phyloP scores from a whole-genome alignment of 2,888 invertebrate species.

The Lepetodrilus schrolli region DNA sequence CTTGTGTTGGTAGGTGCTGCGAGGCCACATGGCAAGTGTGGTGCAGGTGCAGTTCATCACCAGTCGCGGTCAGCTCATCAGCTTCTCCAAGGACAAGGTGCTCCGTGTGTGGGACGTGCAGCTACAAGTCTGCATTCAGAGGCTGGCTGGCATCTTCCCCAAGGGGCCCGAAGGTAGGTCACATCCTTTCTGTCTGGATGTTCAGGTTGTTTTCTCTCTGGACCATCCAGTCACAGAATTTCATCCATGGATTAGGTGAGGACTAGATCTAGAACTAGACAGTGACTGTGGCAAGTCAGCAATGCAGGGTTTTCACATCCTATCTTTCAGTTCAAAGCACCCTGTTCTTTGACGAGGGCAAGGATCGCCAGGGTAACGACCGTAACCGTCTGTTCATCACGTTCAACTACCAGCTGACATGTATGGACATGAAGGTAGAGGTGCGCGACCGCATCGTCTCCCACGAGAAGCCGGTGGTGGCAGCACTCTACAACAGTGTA shows the following conservation, averaged over 20 bases:
- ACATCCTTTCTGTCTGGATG: too few species aligned
- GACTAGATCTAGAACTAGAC: too few species aligned
- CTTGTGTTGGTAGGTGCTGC: slow-evolving; percentile 72
- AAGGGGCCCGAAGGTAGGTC: slow-evolving; percentile 74
- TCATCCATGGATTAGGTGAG: too few species aligned
- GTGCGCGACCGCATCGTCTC: slow-evolving; percentile 71
- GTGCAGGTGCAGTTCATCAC: slow-evolving; percentile 74
- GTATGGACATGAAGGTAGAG: slow-evolving; percentile 75
- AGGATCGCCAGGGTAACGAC: slow-evolving; percentile 58
- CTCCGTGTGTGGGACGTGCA: slow-evolving; percentile 76
- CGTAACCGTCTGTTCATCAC: slow-evolving; percentile 72
- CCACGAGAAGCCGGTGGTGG: slow-evolving; percentile 73
- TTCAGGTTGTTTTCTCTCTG: not conserved
- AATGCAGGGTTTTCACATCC: too few species aligned
- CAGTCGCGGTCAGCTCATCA: slow-evolving; percentile 72
- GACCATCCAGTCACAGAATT: not conserved
- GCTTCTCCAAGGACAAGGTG: slow-evolving; percentile 76
- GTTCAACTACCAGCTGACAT: slow-evolving; percentile 73
- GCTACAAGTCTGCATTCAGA: slow-evolving; percentile 75
- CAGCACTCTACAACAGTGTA: slow-evolving; percentile 70
- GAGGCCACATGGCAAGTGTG: slow-evolving; percentile 76
- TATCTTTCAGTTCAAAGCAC: slow-evolving; percentile 66
- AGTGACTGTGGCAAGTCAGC: too few species aligned
- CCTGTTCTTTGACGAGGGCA: slow-evolving; percentile 72
- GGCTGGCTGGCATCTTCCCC: slow-evolving; percentile 75